Base-by-base conservation (phyloP, 2,797 vertebrate genomes). In the Propithecus deckenii region DNA sequence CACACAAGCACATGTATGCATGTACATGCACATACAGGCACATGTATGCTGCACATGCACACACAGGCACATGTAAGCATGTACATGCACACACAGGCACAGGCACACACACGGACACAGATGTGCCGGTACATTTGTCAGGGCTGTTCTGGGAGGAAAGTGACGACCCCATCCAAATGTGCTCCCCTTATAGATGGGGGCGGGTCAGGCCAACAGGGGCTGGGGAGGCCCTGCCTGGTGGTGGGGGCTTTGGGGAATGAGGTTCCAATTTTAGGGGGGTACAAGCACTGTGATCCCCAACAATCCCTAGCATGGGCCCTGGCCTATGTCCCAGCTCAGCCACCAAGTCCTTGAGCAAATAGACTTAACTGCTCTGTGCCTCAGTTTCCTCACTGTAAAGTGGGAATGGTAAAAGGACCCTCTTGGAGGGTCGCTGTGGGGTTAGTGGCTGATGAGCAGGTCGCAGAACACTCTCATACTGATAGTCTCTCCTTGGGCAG, bases 371-470 rank as follows among this genome's bases (percentile, higher is more conserved):
- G 35, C 59, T 22, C n/a, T 9, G 4, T 90, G 79, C 57, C 69
- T 93, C 80, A 8, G 25, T 74, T 50, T 86, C 88, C 57, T 74
- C 23, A 12, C 30, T 81, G 10, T 86, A 80, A 91, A 83, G 28
- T 59, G 76, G 65, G 74, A 86, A 48, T 14, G 4, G 1, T 52
- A 61, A 90, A 80, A 83, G 55, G 57, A 72, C 32, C 55, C 20
- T 30, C 25, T 48, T 52, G 28, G 69, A 48, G n/a, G 25, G 28
- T 32, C 25, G 2, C 84, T 61, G 8, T 28, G 67, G 25, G 17
- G 5, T 59, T 28, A 28, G 28, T n/a, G 32, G 7, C 43, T 52
- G 10, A 46, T 95, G 63, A 38, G 11, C 14, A 92, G 69, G 20
- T 69, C 69, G 41, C 1, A 48, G 71, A 38, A 78, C 43, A 55